These are phyloP conservation scores for Hydrochoerus hydrochaeris DNA, from an alignment of 2,113 vertebrate species.

Conservation along the genomic window DNA sequence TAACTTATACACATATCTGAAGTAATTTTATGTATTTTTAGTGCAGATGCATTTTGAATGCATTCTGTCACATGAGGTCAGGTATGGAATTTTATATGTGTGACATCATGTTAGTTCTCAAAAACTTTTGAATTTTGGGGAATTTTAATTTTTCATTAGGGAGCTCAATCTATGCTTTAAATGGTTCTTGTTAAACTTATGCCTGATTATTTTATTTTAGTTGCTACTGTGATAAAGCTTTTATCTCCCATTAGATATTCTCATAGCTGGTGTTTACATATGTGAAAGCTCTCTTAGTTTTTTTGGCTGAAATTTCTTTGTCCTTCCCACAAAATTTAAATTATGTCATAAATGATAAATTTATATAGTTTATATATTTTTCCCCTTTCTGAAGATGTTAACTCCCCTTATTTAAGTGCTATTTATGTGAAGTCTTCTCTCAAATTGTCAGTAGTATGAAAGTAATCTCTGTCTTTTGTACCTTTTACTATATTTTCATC, in stretches of 20 bases:
- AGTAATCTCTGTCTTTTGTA: neutral
- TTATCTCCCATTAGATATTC: neutral
- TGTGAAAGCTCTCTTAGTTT: neutral
- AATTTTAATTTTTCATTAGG: neutral
- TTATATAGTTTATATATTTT: neutral
- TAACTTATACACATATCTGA: neutral
- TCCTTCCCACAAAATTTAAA: neutral
- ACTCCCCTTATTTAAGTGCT: neutral
- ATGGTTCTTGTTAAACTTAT: constrained; percentile 36
- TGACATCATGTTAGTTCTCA: neutral
- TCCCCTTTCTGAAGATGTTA: neutral
- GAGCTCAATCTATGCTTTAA: neutral
- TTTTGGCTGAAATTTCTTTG: constrained; percentile 32
- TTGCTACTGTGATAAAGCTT: neutral
- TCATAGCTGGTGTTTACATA: neutral
- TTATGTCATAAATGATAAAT: neutral
- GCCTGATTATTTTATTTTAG: neutral
- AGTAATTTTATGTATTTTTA: neutral
- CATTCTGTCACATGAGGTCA: neutral
- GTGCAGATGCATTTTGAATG: neutral
- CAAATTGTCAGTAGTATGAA: neutral
- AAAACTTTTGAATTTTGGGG: neutral
- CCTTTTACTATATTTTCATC: neutral
- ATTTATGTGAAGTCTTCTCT: neutral
- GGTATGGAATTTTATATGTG: neutral